Base-by-base conservation (phyloP, 2,797 vertebrate species). In the Tapirus indicus region DNA sequence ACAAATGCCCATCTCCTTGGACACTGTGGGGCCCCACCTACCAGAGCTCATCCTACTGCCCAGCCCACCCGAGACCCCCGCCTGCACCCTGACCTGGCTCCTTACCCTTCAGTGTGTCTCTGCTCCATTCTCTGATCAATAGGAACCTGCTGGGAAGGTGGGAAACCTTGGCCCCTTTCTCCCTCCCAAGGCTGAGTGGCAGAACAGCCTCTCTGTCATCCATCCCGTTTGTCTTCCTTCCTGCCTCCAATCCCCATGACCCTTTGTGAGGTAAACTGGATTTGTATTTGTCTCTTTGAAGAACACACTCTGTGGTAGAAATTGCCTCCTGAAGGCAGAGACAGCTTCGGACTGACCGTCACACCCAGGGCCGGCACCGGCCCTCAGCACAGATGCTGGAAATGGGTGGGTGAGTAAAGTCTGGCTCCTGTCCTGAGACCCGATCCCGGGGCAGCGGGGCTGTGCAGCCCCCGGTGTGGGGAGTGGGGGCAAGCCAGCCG, bases 201-300 rank as follows among this genome's bases (percentile, higher is more conserved):
- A 54, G 56, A 56, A 62, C 54, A n/a, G 66, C n/a, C 41, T 32
- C 84, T 88, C 29, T 64, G 69, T 25, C 78, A 18, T 27, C 72
- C 44, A 4, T 49, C 41, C 58, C 32, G 9, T 54, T 64, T 64
- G 4, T 69, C 64, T 44, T 38, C 71, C 80, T 64, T 83, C 54
- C 41, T 49, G 35, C 58, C 27, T 78, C 52, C 56, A 77, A 1
- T 21, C 38, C n/a, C 38, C 0, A 52, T 4, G 12, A 12, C 58
- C 75, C 84, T 86, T 25, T 29, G 56, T 38, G 52, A 89, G 18
- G 23, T 29, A 29, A 62, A 5, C 10, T 44, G 74, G n/a, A 64
- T 69, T 80, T 91, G 86, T 38, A 69, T 71, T 88, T 66, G 77
- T 85, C 58, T 92, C 58, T 86, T 29, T 66, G 66, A 78, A 89